Evolutionary conservation across 2,797 vertebrate species (phyloP), one percentile per base, ranked within the genome.

Genomic region (Paratrypauchen microcephalus): DNA sequence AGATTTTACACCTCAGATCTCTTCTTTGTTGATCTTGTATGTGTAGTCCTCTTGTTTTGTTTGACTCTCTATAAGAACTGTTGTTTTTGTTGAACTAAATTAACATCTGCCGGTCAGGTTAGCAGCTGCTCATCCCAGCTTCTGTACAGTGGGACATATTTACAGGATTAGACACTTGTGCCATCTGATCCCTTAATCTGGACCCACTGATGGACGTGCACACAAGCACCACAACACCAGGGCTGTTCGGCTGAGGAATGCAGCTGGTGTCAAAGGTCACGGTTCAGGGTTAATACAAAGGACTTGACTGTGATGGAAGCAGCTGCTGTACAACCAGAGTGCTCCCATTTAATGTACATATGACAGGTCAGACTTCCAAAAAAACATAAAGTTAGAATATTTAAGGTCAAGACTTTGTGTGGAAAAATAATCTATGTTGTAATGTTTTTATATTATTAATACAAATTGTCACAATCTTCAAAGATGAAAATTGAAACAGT

Each of bases 281-380:
- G 60, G 62, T 65, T 56, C 73, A 73, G 76, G 62, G 62, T 81
- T 71, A 66, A 76, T 50, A 13, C 74, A 72, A 69, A 83, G 74
- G 84, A 83, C 78, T 52, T 24, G 74, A 75, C 79, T 78, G 74
- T 69, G 56, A 71, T 69, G 81, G 80, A 78, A 86, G 87, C 77
- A 86, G 82, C 83, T 89, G 89, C 76, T 62, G 65, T 69, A 63
- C 65, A 7, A 7, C 73, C 63, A 11, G 21, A 55, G 1, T 13
- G 21, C n/a, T 5, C 52, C 52, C 52, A 23, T 55, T 54, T 55
- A 55, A 23, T 23, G 52, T 55, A 55, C 52, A 52, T 18, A n/a
- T 11, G 8, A 54, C n/a, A 23, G 52, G 3, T 55, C 4, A 11
- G 21, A 52, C 8, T 21, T n/a, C 48, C 52, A 54, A 23, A 54